These are phyloP conservation scores for Tribolium freemani DNA, from an alignment of 2,888 invertebrate genomes.

Conservation along the genomic window DNA sequence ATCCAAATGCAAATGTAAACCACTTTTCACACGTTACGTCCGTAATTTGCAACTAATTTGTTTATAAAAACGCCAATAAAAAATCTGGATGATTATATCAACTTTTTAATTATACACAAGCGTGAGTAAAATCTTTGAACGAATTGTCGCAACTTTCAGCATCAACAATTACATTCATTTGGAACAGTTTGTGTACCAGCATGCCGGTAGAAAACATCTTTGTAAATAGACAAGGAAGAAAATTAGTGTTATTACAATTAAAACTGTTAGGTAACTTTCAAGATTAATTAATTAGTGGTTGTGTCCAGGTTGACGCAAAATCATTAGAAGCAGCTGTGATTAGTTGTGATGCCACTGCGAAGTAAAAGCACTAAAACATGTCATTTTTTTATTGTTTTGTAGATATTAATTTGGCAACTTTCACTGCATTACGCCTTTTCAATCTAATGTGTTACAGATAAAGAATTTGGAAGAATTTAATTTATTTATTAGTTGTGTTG, in stretches of 20 bases:
- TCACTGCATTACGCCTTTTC: constrained; percentile 12
- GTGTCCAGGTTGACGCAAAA: background rate
- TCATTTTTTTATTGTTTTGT: constrained; percentile 14
- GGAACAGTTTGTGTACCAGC: background rate
- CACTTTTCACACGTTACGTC: background rate
- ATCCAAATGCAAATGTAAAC: background rate
- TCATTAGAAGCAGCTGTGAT: background rate
- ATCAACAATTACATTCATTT: background rate
- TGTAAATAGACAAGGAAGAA: background rate
- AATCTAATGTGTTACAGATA: background rate
- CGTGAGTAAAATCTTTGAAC: background rate
- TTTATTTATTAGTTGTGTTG: background rate
- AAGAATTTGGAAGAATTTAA: background rate
- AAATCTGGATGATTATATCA: too few species aligned
- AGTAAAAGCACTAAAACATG: constrained; percentile 2
- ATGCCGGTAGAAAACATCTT: background rate
- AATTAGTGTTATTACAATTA: background rate
- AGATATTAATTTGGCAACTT: constrained; percentile 11
- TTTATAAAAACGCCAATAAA: background rate
- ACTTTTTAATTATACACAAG: too few species aligned
- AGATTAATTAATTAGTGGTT: background rate
- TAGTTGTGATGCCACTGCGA: background rate
- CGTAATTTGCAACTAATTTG: background rate
- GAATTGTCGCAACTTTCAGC: background rate
- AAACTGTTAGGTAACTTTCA: background rate